Base-by-base conservation (phyloP, 2,113 vertebrate genomes). In the Circaetus gallicus region DNA sequence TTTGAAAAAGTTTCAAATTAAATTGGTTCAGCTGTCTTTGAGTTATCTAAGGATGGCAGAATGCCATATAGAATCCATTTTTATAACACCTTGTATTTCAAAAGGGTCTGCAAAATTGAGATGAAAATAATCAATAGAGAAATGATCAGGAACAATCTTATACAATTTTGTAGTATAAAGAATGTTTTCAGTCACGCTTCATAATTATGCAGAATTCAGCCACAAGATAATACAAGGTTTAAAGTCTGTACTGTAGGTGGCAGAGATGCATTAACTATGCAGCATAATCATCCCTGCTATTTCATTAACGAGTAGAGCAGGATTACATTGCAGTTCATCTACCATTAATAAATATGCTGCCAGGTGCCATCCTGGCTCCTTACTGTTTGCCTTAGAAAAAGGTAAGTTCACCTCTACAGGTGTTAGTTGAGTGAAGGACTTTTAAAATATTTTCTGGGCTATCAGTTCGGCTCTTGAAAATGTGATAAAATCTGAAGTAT, bases 201-300 rank as follows among this genome's bases (percentile, higher is more conserved):
- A 2, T 28, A 15, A 42, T 15, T 1, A 34, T 11, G 79, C 62
- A 8, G 81, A 31, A 36, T 17, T 17, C 55, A 36, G 73, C 26
- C 76, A 16, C 6, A 2, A 42, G 84, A 6, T 81, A 11, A 43
- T 2, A 15, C 29, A 5, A 32, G 78, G 16, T 79, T 61, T 77
- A 7, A 38, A 43, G 58, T 16, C 78, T n/a, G 90, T 90, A 9
- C 96, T 93, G 93, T 86, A 97, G 95, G 97, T 86, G 95, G 97
- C 97, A 93, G 97, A 90, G 97, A 29, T 59, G 90, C 50, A 10
- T 97, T 93, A 86, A 63, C 42, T 81, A 43, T 83, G 88, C 88
- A 34, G 40, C 74, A 4, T 36, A 36, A 85, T 69, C n/a, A 38
- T 53, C 92, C 43, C 74, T 21, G 42, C 43, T 10, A 3, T 38